These are phyloP conservation scores for Siniperca chuatsi DNA, from an alignment of 2,113 vertebrate species.

Conservation along the genomic window DNA sequence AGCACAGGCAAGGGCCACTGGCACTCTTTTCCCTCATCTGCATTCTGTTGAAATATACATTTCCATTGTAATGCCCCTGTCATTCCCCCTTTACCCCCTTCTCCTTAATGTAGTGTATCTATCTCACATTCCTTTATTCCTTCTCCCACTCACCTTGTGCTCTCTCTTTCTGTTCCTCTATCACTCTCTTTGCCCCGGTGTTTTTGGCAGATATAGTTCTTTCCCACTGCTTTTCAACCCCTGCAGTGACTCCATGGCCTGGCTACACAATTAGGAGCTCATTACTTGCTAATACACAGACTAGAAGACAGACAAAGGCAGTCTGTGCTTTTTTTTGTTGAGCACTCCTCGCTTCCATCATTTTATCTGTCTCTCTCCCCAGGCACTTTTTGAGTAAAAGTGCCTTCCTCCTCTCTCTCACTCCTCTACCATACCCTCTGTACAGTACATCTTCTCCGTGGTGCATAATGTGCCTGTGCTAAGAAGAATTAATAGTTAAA, in stretches of 20 bases:
- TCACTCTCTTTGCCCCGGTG: conserved; percentile 35
- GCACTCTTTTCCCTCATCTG: conserved; percentile 50
- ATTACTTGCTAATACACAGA: conserved; percentile 74
- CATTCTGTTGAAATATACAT: conserved; percentile 56
- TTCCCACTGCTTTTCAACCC: conserved; percentile 54
- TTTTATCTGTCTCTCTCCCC: conserved; percentile 44
- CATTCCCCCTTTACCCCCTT: conserved; percentile 14
- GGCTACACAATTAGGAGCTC: conserved; percentile 75
- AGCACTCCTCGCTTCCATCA: conserved; percentile 42
- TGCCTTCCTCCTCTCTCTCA: conserved; percentile 15
- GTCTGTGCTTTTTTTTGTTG: conserved; percentile 48
- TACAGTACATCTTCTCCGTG: conserved; percentile 27
- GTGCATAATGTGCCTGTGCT: conserved; percentile 52
- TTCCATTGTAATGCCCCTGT: conserved; percentile 18
- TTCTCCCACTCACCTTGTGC: conserved; percentile 40
- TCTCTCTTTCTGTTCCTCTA: conserved; percentile 33
- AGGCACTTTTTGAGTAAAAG: conserved; percentile 54
- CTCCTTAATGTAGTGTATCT: conserved; percentile 24
- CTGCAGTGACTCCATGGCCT: conserved; percentile 68
- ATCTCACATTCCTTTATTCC: conserved; percentile 42
- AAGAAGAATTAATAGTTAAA: conserved; percentile 52
- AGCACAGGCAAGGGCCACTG: conserved; percentile 9
- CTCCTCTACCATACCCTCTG: conserved; percentile 33
- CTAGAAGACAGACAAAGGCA: conserved; percentile 63
- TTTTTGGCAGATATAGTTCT: conserved; percentile 64